Percentiles rank a stretch among this genome's conserved stretches.
These are phyloP conservation scores for Platyscapa corneri DNA, from an alignment of 1,140 invertebrate species.

Conservation along the genomic window DNA sequence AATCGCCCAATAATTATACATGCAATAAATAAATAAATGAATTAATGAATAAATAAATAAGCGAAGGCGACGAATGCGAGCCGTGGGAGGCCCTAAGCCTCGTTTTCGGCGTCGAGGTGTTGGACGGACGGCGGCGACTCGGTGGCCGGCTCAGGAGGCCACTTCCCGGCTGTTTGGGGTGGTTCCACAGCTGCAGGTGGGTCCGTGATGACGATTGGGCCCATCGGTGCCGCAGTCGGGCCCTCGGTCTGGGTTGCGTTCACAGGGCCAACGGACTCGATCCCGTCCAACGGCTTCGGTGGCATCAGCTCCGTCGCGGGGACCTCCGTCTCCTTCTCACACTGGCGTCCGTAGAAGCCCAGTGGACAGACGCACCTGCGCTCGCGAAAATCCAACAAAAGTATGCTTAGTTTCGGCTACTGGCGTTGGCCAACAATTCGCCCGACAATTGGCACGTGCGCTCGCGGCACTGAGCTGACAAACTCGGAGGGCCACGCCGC, in stretches of 20 bases:
- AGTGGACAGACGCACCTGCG: conserved; percentile 68
- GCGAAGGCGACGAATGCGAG: background rate
- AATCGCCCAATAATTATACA: too few relatives aligned
- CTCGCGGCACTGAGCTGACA: too few relatives aligned
- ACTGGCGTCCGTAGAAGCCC: conserved; percentile 69
- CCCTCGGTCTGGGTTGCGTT: background rate
- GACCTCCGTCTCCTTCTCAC: conserved; percentile 67
- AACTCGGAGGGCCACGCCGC: too few relatives aligned
- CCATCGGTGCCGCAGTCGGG: conserved; percentile 62
- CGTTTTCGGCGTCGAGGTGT: conserved; percentile 69
- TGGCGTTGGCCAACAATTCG: background rate
- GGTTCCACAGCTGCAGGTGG: conserved; percentile 61
- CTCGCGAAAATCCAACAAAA: background rate
- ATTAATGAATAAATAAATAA: conserved; percentile 44
- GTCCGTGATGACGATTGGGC: conserved; percentile 66
- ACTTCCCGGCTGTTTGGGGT: conserved; percentile 70
- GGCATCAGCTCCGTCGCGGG: conserved; percentile 68
- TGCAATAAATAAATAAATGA: conserved; percentile 35
- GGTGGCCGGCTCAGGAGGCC: conserved; percentile 69
- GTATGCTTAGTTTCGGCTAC: background rate
- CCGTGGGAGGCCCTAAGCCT: conserved; percentile 57
- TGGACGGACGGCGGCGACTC: conserved; percentile 57
- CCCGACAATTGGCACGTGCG: too few relatives aligned
- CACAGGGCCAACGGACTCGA: conserved; percentile 53
- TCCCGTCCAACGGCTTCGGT: conserved; percentile 59